Conservation (phyloP, 2,797 vertebrate genomes). For the Amphiprion clarkii region DNA sequence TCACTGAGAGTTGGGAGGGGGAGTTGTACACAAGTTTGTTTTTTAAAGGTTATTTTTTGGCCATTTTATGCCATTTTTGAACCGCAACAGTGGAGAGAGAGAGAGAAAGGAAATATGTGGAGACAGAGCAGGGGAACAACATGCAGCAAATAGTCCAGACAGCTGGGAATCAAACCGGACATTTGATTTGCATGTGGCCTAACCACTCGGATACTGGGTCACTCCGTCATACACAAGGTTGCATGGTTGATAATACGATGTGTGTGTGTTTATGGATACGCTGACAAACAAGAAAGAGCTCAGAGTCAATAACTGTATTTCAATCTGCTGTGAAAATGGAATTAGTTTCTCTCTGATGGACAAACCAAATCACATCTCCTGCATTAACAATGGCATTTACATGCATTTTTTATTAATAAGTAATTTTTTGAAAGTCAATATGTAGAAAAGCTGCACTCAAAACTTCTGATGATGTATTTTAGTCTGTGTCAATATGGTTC, state of each 20-base stretch:
- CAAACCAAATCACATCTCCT: neutral
- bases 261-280: neutral
- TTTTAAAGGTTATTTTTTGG: too few species aligned
- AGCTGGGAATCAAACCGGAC: too few species aligned
- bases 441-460: neutral
- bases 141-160: too few species aligned
- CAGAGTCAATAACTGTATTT: too few species aligned
- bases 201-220: too few species aligned
- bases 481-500: neutral
- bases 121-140: too few species aligned
- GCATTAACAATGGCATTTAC: neutral
- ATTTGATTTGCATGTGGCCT: too few species aligned
- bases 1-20: conserved; percentile 22
- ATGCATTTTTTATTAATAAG: neutral
- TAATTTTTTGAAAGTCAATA: neutral
- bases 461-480: too few species aligned
- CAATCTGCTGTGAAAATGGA: too few species aligned
- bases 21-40: conserved; percentile 1
- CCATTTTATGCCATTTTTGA: too few species aligned
- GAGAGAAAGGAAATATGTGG: too few species aligned
- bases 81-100: too few species aligned
- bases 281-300: conserved; percentile 29
- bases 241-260: conserved; percentile 18
- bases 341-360: neutral
- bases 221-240: neutral